Evolutionary conservation across 2,113 vertebrate species (phyloP), one percentile per base, ranked within the genome.

Genomic region (Sisor rabdophorus): DNA sequence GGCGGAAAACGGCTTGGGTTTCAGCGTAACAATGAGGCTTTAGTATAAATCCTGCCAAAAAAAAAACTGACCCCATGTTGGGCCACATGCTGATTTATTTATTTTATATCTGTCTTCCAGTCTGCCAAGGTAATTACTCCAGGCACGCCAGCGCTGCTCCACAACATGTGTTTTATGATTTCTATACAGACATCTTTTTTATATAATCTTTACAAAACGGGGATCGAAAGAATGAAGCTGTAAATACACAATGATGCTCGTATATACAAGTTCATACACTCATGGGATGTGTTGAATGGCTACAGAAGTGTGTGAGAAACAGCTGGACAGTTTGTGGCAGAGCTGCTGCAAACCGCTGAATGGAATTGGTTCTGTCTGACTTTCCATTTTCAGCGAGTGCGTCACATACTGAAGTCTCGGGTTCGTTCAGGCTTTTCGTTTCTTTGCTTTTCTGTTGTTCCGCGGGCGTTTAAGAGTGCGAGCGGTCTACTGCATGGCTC

Each of bases 301-400:
- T 47, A 65, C 17, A 65, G 26, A 54, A 26, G 68, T 50, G 63
- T 53, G 59, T 47, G 61, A 22, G 3, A 12, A 76, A 36, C n/a
- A 24, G 73, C 68, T 70, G 70, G 74, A 76, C 68, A 69, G 70
- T 32, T 68, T 58, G n/a, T 17, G 67, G 50, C 44, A 65, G 32
- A n/a, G 55, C 75, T 67, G 63, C 74, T 77, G 69, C 48, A 76
- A 73, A 73, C 56, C 63, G 47, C 71, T 80, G 77, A 86, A 83
- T 81, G 85, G 79, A 89, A 84, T 80, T 44, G 72, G 78, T 84
- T 84, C 84, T 77, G 44, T 67, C 69, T 82, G 71, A 85, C 84
- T 85, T 85, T 85, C 71, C 85, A 65, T 50, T 79, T 77, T 80
- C 78, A 82, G 28, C 65, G 59, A 71, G 71, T 75, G 68, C 82